Evolutionary conservation across 2,113 vertebrate genomes (phyloP), one percentile per base, ranked within the genome.

Genomic region (Psilopogon haemacephalus): DNA sequence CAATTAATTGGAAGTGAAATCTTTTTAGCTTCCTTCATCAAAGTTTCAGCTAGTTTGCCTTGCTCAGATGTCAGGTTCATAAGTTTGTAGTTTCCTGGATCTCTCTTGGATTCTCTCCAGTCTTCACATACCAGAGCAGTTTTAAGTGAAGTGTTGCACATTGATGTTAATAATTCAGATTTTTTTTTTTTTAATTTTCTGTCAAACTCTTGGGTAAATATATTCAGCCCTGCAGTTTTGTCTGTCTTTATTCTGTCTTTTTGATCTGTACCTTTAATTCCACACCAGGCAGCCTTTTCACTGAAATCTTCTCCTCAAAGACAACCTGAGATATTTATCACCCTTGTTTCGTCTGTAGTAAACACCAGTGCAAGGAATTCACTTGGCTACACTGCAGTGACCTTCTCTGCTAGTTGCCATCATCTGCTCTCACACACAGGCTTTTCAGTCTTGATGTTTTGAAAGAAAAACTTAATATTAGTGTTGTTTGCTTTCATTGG

Each of bases 81-180:
- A 86, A 81, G 24, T 79, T 75, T 73, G 55, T 40, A 37, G 38
- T 89, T 94, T 72, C 32, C 55, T 93, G 32, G 59, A 94, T 95
- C 35, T 91, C 59, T 85, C 59, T 40, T 95, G 89, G 89, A 87
- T 85, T 40, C 7, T 89, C 71, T 93, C 87, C 93, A 87, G 78
- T 58, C 91, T 73, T 65, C 71, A 76, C 32, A 14, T 58, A 64
- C 27, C 27, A 42, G 55, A 32, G 21, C 87, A 52, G 37, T 48
- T 91, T 80, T 63, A 76, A 85, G 32, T 52, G 72, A 88, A 87
- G 58, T 75, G 32, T 18, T 91, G 85, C 87, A 95, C 75, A 63
- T 91, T 50, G 59, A 6, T 85, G 78, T 88, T 95, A 93, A 91
- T 94, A 93, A 94, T 95, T 95, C 87, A 94, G 33, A 50, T 85